Percentiles rank a stretch among this genome's conserved stretches.
These are phyloP conservation scores for Gonatopus flavifemur DNA, from an alignment of 1,140 invertebrate genomes.

Conservation along the genomic window DNA sequence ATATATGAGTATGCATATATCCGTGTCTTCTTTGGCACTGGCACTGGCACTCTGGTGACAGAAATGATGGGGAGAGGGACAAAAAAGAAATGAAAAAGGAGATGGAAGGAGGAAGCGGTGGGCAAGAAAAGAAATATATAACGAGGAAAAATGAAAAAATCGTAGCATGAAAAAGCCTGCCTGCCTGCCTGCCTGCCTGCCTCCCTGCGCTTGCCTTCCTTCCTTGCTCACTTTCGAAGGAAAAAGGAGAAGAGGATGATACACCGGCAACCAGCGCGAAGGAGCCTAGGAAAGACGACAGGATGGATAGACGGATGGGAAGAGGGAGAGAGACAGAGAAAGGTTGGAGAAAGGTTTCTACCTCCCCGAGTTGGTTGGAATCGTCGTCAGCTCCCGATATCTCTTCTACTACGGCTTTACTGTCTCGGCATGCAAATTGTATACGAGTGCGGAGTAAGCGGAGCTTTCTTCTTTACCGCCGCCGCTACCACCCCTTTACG, in stretches of 20 bases:
- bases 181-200: background rate
- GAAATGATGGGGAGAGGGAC: background rate
- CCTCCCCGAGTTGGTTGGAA: conserved; percentile 7
- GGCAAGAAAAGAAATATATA: too few relatives aligned
- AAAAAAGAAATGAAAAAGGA: conserved; percentile 4
- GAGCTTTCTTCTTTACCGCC: too few relatives aligned
- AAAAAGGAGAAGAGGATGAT: conserved; percentile 12
- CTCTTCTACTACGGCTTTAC: conserved; percentile 28
- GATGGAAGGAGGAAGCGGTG: too few relatives aligned
- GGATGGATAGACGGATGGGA: conserved; percentile 8
- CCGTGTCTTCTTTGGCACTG: too few relatives aligned
- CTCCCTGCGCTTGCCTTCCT: background rate
- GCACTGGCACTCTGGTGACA: background rate
- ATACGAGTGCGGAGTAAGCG: conserved; percentile 29
- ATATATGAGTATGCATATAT: too few relatives aligned
- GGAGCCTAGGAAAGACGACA: conserved; percentile 2
- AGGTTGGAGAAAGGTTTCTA: conserved; percentile 1
- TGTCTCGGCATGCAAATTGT: conserved; percentile 46
- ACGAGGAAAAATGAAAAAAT: too few relatives aligned
- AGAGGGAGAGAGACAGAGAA: background rate
- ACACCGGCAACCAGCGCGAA: too few relatives aligned
- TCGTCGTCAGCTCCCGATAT: too few relatives aligned
- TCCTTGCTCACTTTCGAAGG: background rate
- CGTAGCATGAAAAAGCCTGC: too few relatives aligned
- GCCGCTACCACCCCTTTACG: conserved; percentile 10